These are phyloP conservation scores for Oxycera nigricornis DNA, from an alignment of 2,888 invertebrate species.

Conservation along the genomic window DNA sequence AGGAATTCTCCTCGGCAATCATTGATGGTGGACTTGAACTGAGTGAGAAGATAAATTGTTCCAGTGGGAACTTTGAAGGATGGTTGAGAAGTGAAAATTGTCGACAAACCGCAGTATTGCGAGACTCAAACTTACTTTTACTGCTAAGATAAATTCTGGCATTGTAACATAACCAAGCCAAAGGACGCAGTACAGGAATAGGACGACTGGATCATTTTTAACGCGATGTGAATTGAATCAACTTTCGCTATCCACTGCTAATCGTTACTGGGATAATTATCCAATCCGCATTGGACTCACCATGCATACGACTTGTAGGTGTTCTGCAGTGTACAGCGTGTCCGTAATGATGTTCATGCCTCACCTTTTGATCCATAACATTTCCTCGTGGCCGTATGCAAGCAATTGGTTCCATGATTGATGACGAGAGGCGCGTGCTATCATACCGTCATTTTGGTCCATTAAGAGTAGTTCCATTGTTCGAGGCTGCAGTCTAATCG, in stretches of 20 bases:
- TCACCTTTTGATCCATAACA: constrained; percentile 17
- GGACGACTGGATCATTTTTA: no score
- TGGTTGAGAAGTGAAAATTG: background rate
- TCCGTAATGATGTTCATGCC: constrained; percentile 3
- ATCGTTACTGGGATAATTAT: background rate
- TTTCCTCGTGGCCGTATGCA: background rate
- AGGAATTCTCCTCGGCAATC: background rate
- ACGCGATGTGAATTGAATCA: no score
- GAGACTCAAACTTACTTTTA: no score
- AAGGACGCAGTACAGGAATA: no score
- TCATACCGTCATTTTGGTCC: constrained; percentile 27
- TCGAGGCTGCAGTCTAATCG: constrained; percentile 6
- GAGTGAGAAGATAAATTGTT: background rate
- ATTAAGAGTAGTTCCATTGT: constrained; percentile 35
- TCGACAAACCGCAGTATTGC: no score
- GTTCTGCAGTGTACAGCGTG: background rate
- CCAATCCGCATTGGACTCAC: background rate
- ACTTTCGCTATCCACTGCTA: background rate
- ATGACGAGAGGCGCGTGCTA: constrained; percentile 38
- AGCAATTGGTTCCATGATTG: constrained; percentile 27
- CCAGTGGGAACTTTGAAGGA: background rate
- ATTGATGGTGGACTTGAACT: background rate
- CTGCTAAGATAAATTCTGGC: no score
- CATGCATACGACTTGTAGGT: background rate
- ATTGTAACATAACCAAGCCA: no score